Conservation (phyloP, 2,888 invertebrate genomes). For the Sympetrum striolatum region DNA sequence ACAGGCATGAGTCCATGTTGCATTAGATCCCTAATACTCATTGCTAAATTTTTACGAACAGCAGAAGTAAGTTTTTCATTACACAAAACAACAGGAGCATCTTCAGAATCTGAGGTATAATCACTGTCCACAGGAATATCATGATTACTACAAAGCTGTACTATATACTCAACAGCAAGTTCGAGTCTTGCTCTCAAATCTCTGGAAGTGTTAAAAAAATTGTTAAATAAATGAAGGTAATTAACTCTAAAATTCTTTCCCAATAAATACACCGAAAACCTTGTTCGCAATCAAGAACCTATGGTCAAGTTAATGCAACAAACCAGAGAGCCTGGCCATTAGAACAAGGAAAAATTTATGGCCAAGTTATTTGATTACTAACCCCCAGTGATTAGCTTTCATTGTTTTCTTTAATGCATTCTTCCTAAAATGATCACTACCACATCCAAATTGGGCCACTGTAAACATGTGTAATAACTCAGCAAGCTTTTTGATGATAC, state of each 20-base stretch:
- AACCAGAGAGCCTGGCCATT: too few species aligned
- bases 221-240: too few species aligned
- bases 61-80: constrained; percentile 85
- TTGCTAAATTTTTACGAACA: constrained; percentile 89
- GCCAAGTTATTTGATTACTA: constrained; percentile 50
- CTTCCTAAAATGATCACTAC: constrained; percentile 72
- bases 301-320: too few species aligned
- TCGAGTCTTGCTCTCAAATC: constrained; percentile 93
- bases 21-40: constrained; percentile 89
- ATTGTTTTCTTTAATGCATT: constrained; percentile 84
- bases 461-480: constrained; percentile 92
- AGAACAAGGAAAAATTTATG: not conserved
- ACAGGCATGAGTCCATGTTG: constrained; percentile 86
- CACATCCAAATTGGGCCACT: constrained; percentile 91
- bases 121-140: constrained; percentile 65
- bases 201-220: constrained; percentile 57
- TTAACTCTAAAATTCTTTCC: too few species aligned
- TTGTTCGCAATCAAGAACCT: too few species aligned
- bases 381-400: constrained; percentile 93
- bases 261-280: too few species aligned
- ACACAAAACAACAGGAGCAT: constrained; percentile 59
- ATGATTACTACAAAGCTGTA: constrained; percentile 70
- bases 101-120: constrained; percentile 65
- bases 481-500: constrained; percentile 85
- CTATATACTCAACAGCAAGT: constrained; percentile 72